These are phyloP conservation scores for Echeneis naucrates DNA, from an alignment of 2,797 vertebrate genomes.

Conservation along the genomic window DNA sequence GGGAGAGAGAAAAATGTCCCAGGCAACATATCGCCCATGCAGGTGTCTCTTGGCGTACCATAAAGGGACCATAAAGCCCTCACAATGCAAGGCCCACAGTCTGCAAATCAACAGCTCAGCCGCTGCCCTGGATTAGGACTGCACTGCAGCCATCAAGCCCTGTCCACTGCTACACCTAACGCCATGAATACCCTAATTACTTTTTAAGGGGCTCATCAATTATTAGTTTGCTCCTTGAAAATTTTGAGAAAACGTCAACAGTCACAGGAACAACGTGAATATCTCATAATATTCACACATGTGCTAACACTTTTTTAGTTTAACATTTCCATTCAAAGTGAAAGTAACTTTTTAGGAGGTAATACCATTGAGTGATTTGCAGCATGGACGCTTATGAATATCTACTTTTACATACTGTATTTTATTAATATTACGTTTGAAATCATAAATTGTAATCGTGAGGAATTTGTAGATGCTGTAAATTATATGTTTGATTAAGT, in stretches of 20 bases:
- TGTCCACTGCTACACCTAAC: conserved; percentile 50
- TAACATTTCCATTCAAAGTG: conserved; percentile 28
- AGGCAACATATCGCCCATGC: conserved; percentile 81
- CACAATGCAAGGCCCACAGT: conserved; percentile 78
- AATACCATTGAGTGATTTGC: background rate
- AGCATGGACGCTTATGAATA: background rate
- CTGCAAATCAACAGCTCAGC: conserved; percentile 78
- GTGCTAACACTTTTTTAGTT: conserved; percentile 42
- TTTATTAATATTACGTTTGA: background rate
- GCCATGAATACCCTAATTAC: conserved; percentile 75
- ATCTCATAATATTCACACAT: conserved; percentile 32
- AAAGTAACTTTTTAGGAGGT: background rate
- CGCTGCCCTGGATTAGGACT: conserved; percentile 67
- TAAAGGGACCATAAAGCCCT: conserved; percentile 82
- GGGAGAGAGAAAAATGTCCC: conserved; percentile 87
- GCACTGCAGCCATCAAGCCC: conserved; percentile 64
- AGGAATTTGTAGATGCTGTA: too few relatives aligned
- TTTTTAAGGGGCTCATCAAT: conserved; percentile 82
- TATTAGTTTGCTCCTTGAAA: conserved; percentile 62
- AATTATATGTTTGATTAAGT: background rate
- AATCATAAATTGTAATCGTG: too few relatives aligned
- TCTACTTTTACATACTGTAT: background rate
- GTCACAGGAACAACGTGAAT: conserved; percentile 36
- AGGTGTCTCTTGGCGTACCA: conserved; percentile 81
- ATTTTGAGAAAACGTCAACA: conserved; percentile 46